A percentile compares a stretch with the other conserved stretches of the same genome.
Conservation (phyloP, 2,888 invertebrate species). For the Synanthedon andrenaeformis region DNA sequence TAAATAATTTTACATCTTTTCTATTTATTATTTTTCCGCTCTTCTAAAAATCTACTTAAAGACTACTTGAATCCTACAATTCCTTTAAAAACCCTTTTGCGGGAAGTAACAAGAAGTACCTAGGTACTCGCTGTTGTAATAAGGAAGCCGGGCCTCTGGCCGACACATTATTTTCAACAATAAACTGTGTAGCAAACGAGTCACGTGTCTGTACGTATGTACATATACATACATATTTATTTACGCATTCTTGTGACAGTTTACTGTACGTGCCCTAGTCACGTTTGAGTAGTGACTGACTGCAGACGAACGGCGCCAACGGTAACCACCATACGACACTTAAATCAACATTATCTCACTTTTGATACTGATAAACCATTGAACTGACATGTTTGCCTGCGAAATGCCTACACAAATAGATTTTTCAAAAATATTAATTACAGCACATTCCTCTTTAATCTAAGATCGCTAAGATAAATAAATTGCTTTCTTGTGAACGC, state of each 20-base stretch:
- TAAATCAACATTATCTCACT: conserved; percentile 33
- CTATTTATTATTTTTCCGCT: too few species aligned
- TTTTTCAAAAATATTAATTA: conserved; percentile 33
- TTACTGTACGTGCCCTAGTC: conserved; percentile 52
- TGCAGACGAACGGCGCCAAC: conserved; percentile 9
- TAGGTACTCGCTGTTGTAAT: too few species aligned
- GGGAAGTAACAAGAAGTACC: too few species aligned
- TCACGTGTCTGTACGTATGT: background rate
- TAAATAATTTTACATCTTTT: too few species aligned
- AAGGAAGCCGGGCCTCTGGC: too few species aligned
- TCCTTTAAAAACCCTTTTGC: too few species aligned
- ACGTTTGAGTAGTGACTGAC: conserved; percentile 25
- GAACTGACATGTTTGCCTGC: conserved; percentile 26
- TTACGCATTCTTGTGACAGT: conserved; percentile 29
- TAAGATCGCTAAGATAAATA: conserved; percentile 37
- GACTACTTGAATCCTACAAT: too few species aligned
- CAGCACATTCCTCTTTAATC: conserved; percentile 51
- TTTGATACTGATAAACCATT: conserved; percentile 33
- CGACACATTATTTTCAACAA: too few species aligned
- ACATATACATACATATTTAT: conserved; percentile 18
- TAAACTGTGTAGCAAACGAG: background rate
- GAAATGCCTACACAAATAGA: conserved; percentile 54
- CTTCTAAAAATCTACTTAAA: too few species aligned
- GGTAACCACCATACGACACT: conserved; percentile 17
- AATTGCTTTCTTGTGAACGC: conserved; percentile 35